These are phyloP conservation scores for Eupithecia inturbata DNA, from an alignment of 2,888 invertebrate genomes.

Conservation along the genomic window DNA sequence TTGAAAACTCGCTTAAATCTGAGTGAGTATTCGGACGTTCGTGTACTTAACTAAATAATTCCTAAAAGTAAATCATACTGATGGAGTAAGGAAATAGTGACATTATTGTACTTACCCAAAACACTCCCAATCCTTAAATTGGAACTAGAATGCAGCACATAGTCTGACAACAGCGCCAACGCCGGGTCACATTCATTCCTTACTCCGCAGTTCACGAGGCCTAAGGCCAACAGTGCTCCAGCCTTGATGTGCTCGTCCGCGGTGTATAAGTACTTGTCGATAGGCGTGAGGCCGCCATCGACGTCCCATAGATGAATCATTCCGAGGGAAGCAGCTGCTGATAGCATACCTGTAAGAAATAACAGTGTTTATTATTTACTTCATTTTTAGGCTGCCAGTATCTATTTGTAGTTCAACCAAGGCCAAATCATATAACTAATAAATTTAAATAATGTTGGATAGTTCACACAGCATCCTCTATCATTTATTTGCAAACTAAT, in stretches of 20 bases:
- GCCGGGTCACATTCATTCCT: constrained; percentile 99
- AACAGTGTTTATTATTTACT: not conserved
- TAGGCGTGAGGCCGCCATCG: constrained; percentile 98
- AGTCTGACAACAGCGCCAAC: constrained; percentile 96
- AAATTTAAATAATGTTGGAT: too few relatives aligned
- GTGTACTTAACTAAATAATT: too few relatives aligned
- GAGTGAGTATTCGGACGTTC: too few relatives aligned
- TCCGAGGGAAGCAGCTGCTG: constrained; percentile 98
- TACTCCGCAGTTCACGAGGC: constrained; percentile 98
- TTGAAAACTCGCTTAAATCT: too few relatives aligned
- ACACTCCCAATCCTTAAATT: constrained; percentile 95
- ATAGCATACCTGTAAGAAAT: constrained; percentile 89
- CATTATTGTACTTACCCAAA: constrained; percentile 65
- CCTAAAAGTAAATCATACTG: too few relatives aligned
- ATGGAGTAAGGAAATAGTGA: not conserved
- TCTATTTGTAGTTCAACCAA: too few relatives aligned
- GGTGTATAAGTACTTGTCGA: constrained; percentile 98
- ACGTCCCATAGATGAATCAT: constrained; percentile 99
- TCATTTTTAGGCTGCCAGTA: too few relatives aligned
- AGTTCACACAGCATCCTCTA: too few relatives aligned
- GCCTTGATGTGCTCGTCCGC: constrained; percentile 98
- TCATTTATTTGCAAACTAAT: too few relatives aligned
- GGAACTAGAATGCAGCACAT: constrained; percentile 92
- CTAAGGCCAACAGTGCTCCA: constrained; percentile 97
- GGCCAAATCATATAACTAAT: too few relatives aligned